These are phyloP conservation scores for Pelvicachromis taeniatus DNA, from an alignment of 2,113 vertebrate genomes.

Conservation along the genomic window DNA sequence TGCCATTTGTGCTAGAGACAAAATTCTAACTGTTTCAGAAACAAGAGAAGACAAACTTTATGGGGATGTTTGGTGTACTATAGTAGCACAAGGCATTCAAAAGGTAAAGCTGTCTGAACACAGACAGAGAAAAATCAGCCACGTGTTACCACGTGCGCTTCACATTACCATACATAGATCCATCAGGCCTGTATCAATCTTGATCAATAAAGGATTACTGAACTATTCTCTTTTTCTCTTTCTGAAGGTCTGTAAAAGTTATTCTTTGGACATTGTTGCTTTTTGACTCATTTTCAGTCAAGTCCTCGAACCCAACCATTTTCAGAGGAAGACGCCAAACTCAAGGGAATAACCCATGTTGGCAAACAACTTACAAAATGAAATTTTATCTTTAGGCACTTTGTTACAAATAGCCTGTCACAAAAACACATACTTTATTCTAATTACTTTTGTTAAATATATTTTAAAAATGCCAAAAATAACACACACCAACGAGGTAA, in stretches of 20 bases:
- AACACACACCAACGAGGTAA: background rate
- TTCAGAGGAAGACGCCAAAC: fast-evolving
- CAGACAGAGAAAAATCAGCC: background rate
- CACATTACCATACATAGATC: background rate
- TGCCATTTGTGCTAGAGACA: background rate
- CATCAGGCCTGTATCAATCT: fast-evolving
- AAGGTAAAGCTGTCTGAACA: background rate
- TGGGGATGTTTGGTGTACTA: background rate
- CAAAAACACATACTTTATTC: background rate
- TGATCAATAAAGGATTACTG: background rate
- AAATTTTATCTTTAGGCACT: background rate
- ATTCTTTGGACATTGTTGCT: background rate
- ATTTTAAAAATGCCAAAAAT: background rate
- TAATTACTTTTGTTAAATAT: background rate
- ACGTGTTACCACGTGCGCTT: background rate
- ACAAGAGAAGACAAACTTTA: background rate
- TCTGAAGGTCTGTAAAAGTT: background rate
- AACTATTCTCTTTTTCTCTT: too few species aligned
- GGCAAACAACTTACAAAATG: background rate
- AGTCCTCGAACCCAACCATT: background rate
- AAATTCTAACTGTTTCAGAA: background rate
- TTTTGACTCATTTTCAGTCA: background rate
- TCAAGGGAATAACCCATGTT: too few species aligned
- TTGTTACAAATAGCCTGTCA: too few species aligned
- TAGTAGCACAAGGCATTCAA: background rate